Conservation (phyloP, 2,797 vertebrate genomes). For the Pagetopsis macropterus region DNA sequence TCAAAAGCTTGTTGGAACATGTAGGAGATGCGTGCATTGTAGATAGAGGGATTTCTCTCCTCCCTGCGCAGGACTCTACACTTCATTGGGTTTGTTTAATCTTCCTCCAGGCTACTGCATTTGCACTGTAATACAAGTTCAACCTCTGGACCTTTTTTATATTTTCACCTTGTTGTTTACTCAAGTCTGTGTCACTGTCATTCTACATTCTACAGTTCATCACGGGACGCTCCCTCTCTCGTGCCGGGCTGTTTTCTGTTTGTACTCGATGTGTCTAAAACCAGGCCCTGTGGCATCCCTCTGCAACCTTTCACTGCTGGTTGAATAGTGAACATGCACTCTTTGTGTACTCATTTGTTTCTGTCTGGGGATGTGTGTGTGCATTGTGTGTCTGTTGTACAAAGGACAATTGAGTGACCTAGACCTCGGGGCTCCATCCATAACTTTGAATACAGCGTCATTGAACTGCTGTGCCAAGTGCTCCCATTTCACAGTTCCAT, state of each 20-base stretch:
- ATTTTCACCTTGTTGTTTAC: constrained; percentile 1
- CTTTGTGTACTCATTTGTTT: constrained; percentile 57
- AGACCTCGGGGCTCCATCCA: constrained; percentile 66
- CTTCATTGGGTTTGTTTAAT: background rate
- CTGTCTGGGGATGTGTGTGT: constrained; percentile 40
- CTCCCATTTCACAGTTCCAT: constrained; percentile 62
- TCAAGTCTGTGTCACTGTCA: constrained; percentile 1
- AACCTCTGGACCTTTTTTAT: background rate
- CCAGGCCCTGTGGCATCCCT: constrained; percentile 37
- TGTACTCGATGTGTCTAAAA: constrained; percentile 43
- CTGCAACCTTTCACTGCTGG: constrained; percentile 38
- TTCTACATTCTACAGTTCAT: constrained; percentile 24
- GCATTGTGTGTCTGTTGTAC: constrained; percentile 46
- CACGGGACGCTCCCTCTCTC: constrained; percentile 8
- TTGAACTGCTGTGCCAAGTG: constrained; percentile 51
- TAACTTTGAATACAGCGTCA: constrained; percentile 49
- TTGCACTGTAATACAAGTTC: background rate
- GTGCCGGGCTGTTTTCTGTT: constrained; percentile 27
- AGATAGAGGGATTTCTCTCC: background rate
- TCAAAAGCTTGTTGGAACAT: background rate
- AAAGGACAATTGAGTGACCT: constrained; percentile 71
- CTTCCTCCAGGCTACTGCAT: background rate
- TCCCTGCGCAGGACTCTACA: background rate
- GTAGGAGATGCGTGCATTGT: background rate
- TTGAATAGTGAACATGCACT: constrained; percentile 58